Evolutionary conservation across 2,797 vertebrate genomes (phyloP), one percentile per base, ranked within the genome.

Genomic region (Falco peregrinus): DNA sequence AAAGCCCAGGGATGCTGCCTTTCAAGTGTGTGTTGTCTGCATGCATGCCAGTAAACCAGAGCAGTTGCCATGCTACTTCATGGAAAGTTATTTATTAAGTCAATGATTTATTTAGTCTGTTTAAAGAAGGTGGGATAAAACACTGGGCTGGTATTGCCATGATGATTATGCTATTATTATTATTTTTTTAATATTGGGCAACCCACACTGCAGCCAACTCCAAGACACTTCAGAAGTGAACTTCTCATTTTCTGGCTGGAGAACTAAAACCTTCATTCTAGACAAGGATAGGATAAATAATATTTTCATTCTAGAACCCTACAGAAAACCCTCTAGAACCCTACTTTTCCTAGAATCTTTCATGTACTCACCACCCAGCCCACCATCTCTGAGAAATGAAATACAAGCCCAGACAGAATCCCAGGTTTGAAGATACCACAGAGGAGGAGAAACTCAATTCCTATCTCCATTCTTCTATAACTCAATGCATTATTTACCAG

Each of bases 61-160:
- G 59, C 59, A 54, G 28, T 18, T 90, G 77, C 76, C 74, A 35
- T n/a, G 37, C 41, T 85, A 26, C 50, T 89, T 53, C 63, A 57
- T 48, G 64, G 43, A 85, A 93, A 80, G 81, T 39, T 50, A 47
- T 82, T 94, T 84, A 74, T 90, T 57, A 93, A 92, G 48, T 84
- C 69, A 71, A 37, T 50, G 51, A 87, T 92, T 94, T 94, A 93
- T 89, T 71, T 82, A 76, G 35, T 84, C 65, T 84, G 5, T 57
- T 93, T 87, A 48, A 84, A 93, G 63, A 37, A 80, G 59, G 74
- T 63, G 39, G 79, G 35, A 84, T 89, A 87, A 95, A 94, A 85
- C 60, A 53, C 47, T 57, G 43, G 64, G 70, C 71, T 90, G 71
- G 71, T 76, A 77, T 56, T 89, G 17, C 48, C 50, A 16, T 53